Conservation (phyloP, 2,113 vertebrate genomes). For the Leiothrix lutea region DNA sequence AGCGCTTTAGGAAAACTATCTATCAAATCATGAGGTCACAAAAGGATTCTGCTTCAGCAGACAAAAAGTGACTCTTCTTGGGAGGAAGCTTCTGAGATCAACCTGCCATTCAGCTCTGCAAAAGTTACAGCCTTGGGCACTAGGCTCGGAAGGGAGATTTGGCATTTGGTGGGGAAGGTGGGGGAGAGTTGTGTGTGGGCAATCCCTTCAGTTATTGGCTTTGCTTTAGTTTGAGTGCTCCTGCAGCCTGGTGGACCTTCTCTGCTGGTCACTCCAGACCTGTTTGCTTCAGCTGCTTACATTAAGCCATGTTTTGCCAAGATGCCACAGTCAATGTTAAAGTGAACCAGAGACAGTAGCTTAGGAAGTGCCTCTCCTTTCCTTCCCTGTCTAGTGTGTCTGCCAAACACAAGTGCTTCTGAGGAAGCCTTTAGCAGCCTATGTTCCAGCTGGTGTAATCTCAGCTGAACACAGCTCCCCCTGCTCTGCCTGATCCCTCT, state of each 20-base stretch:
- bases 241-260: neutral
- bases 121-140: neutral
- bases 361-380: slow-evolving; percentile 6
- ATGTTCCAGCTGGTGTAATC: neutral
- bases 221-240: slow-evolving; percentile 1
- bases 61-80: slow-evolving; percentile 63
- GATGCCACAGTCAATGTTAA: neutral
- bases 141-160: neutral
- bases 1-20: slow-evolving; percentile 85
- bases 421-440: neutral
- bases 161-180: neutral
- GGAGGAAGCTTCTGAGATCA: neutral
- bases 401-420: neutral
- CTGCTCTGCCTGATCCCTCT: neutral
- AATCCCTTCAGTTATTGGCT: neutral
- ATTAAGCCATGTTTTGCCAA: neutral
- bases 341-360: neutral
- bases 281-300: neutral
- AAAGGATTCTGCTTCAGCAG: slow-evolving; percentile 69
- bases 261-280: neutral
- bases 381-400: neutral
- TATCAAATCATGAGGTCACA: slow-evolving; percentile 83
- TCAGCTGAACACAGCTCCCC: neutral
- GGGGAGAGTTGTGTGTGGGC: neutral
- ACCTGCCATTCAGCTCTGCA: neutral